Conservation (phyloP, 2,113 vertebrate species). For the Corvus hawaiiensis region DNA sequence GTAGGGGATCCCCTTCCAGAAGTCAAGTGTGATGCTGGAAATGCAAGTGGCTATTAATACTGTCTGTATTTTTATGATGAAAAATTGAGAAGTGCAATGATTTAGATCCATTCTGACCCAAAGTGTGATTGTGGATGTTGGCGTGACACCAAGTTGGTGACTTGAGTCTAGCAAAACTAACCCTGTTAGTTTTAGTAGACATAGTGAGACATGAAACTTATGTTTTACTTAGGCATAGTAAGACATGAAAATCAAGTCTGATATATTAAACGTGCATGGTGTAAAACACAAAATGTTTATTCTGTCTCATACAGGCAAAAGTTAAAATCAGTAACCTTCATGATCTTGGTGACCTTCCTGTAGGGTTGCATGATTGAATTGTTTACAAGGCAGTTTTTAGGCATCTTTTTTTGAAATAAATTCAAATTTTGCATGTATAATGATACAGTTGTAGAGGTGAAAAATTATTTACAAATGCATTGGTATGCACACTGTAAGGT, state of each 20-base stretch:
- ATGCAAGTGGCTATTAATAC: conserved; percentile 62
- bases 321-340: background rate
- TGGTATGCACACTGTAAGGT: background rate
- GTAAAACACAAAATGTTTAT: background rate
- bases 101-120: background rate
- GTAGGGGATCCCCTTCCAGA: conserved; percentile 66
- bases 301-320: background rate
- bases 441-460: background rate
- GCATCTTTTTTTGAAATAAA: background rate
- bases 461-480: background rate
- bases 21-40: conserved; percentile 55
- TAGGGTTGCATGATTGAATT: background rate
- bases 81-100: conserved; percentile 13
- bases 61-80: conserved; percentile 34
- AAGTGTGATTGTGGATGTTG: background rate
- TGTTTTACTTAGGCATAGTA: background rate
- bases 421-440: background rate
- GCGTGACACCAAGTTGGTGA: background rate
- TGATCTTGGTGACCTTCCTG: background rate
- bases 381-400: background rate
- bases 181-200: background rate
- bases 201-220: background rate
- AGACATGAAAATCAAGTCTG: background rate
- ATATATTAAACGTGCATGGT: background rate
- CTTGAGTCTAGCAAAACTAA: background rate